Evolutionary conservation across 2,797 vertebrate genomes (phyloP).

Genomic region (Neosilurus hyrtlii): DNA sequence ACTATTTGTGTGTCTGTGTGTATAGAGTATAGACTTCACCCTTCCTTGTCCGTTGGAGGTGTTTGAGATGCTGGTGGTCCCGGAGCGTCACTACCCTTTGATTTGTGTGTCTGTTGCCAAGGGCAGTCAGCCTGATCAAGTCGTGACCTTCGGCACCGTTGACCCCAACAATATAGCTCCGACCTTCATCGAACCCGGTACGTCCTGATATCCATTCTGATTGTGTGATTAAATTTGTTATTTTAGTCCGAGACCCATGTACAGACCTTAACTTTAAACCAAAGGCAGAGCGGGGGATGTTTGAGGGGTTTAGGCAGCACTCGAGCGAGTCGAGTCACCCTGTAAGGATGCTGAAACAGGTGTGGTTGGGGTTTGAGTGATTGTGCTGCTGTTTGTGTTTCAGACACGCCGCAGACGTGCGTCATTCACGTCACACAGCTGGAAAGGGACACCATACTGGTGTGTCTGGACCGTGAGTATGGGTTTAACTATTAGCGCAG

Average conservation of each 20-base stretch:
- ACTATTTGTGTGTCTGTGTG: constrained; percentile 25
- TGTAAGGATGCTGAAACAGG: background rate
- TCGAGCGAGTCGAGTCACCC: background rate
- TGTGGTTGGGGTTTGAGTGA: background rate
- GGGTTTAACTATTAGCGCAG: background rate
- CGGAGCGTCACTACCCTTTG: constrained; percentile 84
- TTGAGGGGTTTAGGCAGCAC: background rate
- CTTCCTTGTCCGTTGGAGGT: constrained; percentile 84
- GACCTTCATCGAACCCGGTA: constrained; percentile 84
- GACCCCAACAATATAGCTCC: constrained; percentile 85
- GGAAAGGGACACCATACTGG: constrained; percentile 86
- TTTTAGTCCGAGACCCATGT: background rate
- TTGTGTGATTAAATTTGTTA: background rate
- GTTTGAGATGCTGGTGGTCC: constrained; percentile 88
- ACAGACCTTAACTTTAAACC: background rate
- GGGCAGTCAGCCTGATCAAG: constrained; percentile 77
- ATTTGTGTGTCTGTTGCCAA: constrained; percentile 83
- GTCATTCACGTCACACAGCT: constrained; percentile 85
- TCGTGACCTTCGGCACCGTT: constrained; percentile 85
- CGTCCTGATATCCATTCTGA: background rate
- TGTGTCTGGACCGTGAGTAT: constrained; percentile 86
- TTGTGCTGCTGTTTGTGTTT: background rate
- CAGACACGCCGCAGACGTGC: constrained; percentile 81
- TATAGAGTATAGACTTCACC: constrained; percentile 85
- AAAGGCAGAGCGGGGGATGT: background rate